Evolutionary conservation across 1,140 invertebrate species (phyloP).

Genomic region (Protaetia brevitarsis): DNA sequence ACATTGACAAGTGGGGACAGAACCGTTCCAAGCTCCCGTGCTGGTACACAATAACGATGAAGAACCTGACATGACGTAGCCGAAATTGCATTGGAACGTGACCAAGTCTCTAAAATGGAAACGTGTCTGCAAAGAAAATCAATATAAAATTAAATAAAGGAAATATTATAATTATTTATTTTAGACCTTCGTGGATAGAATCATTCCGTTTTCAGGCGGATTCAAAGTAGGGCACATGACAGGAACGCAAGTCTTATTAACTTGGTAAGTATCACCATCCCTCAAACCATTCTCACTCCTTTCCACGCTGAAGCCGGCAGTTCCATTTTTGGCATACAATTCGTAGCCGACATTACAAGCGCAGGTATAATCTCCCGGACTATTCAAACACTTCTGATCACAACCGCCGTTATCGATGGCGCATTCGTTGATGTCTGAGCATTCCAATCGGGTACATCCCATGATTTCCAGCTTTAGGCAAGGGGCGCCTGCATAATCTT

Average conservation of each 20-base stretch:
- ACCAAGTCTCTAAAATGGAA: constrained; percentile 90
- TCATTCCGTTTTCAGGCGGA: constrained; percentile 85
- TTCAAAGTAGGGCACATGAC: constrained; percentile 80
- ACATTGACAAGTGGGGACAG: constrained; percentile 89
- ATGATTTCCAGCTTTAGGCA: constrained; percentile 91
- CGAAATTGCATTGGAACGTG: constrained; percentile 92
- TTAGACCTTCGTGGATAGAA: constrained; percentile 73
- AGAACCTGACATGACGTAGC: constrained; percentile 86
- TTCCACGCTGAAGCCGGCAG: constrained; percentile 82
- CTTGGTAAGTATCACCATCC: constrained; percentile 84
- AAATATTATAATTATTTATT: neutral
- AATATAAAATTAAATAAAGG: neutral
- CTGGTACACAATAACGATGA: constrained; percentile 83
- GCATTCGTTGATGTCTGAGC: constrained; percentile 92
- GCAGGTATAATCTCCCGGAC: constrained; percentile 82
- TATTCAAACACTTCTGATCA: constrained; percentile 90
- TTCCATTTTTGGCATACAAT: constrained; percentile 85
- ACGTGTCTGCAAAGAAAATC: constrained; percentile 50
- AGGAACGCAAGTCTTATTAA: constrained; percentile 94
- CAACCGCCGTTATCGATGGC: constrained; percentile 85
- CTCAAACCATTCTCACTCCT: constrained; percentile 79
- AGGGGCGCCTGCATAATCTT: constrained; percentile 84
- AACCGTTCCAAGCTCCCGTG: constrained; percentile 90
- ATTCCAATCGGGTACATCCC: constrained; percentile 88
- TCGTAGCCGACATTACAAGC: constrained; percentile 91